phyloP scores from a whole-genome alignment of 2,113 vertebrate species.

The Heterochromis multidens region DNA sequence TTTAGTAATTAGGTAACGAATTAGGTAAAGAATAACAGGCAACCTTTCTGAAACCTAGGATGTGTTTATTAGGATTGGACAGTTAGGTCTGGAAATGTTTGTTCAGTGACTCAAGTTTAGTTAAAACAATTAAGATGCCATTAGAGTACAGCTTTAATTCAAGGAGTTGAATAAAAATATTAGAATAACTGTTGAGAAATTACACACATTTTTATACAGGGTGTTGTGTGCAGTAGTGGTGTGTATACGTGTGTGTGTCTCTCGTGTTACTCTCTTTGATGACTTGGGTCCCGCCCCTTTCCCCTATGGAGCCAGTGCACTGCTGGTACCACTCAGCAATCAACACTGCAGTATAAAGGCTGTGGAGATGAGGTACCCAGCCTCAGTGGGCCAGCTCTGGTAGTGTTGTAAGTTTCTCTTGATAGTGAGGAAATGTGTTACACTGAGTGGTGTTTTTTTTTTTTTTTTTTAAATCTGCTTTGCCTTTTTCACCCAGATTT shows the following conservation, averaged over 20 bases:
- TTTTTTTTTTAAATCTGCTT: too few species aligned
- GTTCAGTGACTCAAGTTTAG: not conserved
- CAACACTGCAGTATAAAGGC: not conserved
- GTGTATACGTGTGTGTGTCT: not conserved
- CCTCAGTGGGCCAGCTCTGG: not conserved
- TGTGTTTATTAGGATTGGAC: not conserved
- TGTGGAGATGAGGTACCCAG: not conserved
- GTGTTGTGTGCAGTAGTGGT: not conserved
- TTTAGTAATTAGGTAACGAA: not conserved
- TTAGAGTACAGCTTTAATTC: not conserved
- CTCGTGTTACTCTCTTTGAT: not conserved
- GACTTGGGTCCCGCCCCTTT: not conserved
- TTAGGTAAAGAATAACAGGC: not conserved
- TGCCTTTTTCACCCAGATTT: not conserved
- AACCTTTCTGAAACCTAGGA: not conserved
- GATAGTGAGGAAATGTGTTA: not conserved
- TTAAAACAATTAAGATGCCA: not conserved
- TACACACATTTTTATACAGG: not conserved
- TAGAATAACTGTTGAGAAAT: not conserved
- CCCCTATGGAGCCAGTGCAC: not conserved
- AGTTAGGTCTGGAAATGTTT: not conserved
- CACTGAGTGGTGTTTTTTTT: not conserved
- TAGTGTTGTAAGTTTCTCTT: not conserved
- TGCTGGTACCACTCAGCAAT: not conserved
- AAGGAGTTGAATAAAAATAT: not conserved